These are phyloP conservation scores for Unio delphinus DNA, from an alignment of 2,888 invertebrate species.

Conservation along the genomic window DNA sequence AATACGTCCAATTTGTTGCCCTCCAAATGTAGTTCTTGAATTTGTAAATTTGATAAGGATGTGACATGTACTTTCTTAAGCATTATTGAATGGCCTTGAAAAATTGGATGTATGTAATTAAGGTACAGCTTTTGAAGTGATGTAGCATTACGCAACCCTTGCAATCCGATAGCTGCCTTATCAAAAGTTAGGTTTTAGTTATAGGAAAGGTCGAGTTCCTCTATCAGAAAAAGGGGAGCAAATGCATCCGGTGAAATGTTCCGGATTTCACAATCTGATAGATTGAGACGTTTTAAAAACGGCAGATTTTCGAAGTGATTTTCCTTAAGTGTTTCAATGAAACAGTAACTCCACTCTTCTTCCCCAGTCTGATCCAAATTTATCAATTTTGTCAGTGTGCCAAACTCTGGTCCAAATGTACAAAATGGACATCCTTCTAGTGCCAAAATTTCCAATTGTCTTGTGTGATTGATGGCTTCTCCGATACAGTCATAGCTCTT, in stretches of 20 bases:
- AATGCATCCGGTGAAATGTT: no score
- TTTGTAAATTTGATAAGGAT: background rate
- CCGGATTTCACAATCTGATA: no score
- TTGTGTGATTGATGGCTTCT: no score
- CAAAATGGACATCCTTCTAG: no score
- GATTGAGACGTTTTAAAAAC: no score
- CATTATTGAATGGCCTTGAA: constrained; percentile 6
- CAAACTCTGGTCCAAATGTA: no score
- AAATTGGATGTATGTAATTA: constrained; percentile 4
- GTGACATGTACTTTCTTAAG: background rate
- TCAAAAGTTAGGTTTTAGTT: constrained; percentile 11
- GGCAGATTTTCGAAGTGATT: no score
- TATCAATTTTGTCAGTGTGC: background rate
- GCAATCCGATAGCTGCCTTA: constrained; percentile 8
- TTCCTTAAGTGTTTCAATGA: no score
- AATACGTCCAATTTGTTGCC: constrained; percentile 4
- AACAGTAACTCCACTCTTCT: no score
- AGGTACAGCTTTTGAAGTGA: constrained; percentile 4
- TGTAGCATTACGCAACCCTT: constrained; percentile 4
- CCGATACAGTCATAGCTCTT: background rate
- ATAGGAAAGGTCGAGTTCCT: constrained; percentile 10
- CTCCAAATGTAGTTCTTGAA: constrained; percentile 2
- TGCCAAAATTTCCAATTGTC: no score
- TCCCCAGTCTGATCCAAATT: background rate
- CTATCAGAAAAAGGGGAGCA: constrained; percentile 1